Conservation (phyloP, 2,888 invertebrate species). For the Agriopis leucophaearia region DNA sequence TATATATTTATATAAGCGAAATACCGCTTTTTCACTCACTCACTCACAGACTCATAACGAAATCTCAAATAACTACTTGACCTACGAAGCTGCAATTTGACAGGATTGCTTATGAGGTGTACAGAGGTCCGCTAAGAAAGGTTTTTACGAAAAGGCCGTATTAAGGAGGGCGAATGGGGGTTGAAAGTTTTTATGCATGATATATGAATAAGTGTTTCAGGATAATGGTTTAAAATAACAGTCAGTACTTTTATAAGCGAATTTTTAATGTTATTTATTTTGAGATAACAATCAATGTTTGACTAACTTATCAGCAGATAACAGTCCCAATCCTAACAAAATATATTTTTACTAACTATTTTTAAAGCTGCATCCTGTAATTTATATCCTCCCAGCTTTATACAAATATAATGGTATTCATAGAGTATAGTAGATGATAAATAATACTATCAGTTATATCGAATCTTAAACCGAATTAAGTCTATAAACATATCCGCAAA, state of each 20-base stretch:
- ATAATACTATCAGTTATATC: not conserved
- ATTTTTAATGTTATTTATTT: constrained; percentile 10
- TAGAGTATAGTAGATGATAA: not conserved
- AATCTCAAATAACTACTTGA: too few relatives aligned
- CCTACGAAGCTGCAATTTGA: too few relatives aligned
- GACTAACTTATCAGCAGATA: constrained; percentile 14
- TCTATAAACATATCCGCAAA: constrained; percentile 7
- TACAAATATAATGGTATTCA: not conserved
- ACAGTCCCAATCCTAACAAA: constrained; percentile 3
- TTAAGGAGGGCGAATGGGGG: too few relatives aligned
- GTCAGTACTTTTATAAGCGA: not conserved
- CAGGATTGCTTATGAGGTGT: too few relatives aligned
- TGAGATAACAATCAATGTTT: constrained; percentile 25
- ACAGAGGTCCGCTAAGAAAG: too few relatives aligned
- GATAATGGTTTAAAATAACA: too few relatives aligned
- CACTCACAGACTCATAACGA: too few relatives aligned
- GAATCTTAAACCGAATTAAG: not conserved
- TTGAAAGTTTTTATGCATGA: too few relatives aligned
- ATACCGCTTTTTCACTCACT: too few relatives aligned
- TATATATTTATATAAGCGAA: too few relatives aligned
- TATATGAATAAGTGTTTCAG: too few relatives aligned
- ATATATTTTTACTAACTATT: constrained; percentile 10
- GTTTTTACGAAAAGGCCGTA: too few relatives aligned
- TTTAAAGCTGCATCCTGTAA: constrained; percentile 26
- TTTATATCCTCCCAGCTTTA: constrained; percentile 3